Conservation (phyloP, 2,888 invertebrate genomes). For the Dinocampus coccinellae region DNA sequence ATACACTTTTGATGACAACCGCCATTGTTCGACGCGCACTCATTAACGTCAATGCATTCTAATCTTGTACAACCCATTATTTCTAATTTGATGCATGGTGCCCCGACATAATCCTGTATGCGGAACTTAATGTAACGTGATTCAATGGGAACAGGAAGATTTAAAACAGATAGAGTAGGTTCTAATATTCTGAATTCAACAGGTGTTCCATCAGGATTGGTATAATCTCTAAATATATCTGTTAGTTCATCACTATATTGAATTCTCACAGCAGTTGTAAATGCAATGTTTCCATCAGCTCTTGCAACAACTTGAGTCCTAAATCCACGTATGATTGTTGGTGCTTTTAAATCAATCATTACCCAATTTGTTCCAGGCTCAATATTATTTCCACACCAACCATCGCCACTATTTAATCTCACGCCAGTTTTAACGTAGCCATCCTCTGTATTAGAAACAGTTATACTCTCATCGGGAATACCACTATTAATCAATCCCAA, state of each 20-base stretch:
- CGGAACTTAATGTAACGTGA: slow-evolving; percentile 89
- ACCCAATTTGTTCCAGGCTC: slow-evolving; percentile 93
- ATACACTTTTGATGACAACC: slow-evolving; percentile 95
- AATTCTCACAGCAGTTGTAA: slow-evolving; percentile 90
- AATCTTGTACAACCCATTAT: slow-evolving; percentile 93
- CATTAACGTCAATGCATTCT: slow-evolving; percentile 91
- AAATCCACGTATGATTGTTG: slow-evolving; percentile 90
- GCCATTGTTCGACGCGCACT: slow-evolving; percentile 87
- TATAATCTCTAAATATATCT: slow-evolving; percentile 90
- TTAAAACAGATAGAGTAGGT: slow-evolving; percentile 90
- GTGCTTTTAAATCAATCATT: slow-evolving; percentile 87
- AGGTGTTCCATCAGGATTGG: slow-evolving; percentile 92
- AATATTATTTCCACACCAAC: slow-evolving; percentile 91
- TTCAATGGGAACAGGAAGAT: slow-evolving; percentile 91
- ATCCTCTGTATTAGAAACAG: slow-evolving; percentile 84
- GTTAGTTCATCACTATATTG: slow-evolving; percentile 89
- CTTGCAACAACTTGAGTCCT: slow-evolving; percentile 90
- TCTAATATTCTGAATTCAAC: slow-evolving; percentile 92
- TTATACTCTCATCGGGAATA: slow-evolving; percentile 90
- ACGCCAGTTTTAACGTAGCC: slow-evolving; percentile 88
- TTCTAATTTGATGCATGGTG: slow-evolving; percentile 91
- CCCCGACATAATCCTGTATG: slow-evolving; percentile 86
- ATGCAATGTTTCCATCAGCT: slow-evolving; percentile 86
- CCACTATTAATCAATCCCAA: slow-evolving; percentile 90
- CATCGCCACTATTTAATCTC: slow-evolving; percentile 84